Base-by-base conservation (phyloP, 2,888 invertebrate species). In the Acholoe squamosa region DNA sequence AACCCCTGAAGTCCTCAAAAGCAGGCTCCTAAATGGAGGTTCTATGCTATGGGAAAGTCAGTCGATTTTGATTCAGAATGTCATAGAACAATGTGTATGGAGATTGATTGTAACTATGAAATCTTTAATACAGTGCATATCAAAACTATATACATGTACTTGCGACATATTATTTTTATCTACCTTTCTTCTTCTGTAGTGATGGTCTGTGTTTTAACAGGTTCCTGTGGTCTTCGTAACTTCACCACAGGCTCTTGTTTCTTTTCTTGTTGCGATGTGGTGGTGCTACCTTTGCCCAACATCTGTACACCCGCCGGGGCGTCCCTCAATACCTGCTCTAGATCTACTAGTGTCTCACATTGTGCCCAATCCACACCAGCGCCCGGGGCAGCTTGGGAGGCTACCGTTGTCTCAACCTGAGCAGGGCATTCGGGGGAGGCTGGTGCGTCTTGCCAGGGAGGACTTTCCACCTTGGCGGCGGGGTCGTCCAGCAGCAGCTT, bases 401-500 rank as follows among this genome's bases (percentile, higher is more conserved):
- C 56, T 10, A 67, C 67, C 71, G 56, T 25, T 3, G 54, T 31
- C 52, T 25, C 16, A 7, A n/a, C 56, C 0, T 31, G n/a, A 0
- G 19, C 52, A 25, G n/a, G 52, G 3, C 14, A 5, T 25, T 22
- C 14, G 14, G 25, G 28, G 43, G 80, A 34, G 16, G 54, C 25
- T 0, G 86, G 86, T 0, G 56, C 25, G 0, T 86, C 86, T 7
- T n/a, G 7, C 86, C 86, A 86, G 25, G 86, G 86, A 0, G 86
- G 86, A 54, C 86, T 86, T 31, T 86, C 86, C 86, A 86, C 56
- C 67, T 89, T 56, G 89, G 34, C 89, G 33, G 52, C 43, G 10
- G 71, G 52, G 34, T 89, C 89, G 1, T 89, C 89, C 51, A 89
- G 76, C 61, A 93, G 88, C 54, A 92, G 89, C 61, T 86, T 92